These are phyloP conservation scores for Thymelicus sylvestris DNA, from an alignment of 2,888 invertebrate species.

Conservation along the genomic window DNA sequence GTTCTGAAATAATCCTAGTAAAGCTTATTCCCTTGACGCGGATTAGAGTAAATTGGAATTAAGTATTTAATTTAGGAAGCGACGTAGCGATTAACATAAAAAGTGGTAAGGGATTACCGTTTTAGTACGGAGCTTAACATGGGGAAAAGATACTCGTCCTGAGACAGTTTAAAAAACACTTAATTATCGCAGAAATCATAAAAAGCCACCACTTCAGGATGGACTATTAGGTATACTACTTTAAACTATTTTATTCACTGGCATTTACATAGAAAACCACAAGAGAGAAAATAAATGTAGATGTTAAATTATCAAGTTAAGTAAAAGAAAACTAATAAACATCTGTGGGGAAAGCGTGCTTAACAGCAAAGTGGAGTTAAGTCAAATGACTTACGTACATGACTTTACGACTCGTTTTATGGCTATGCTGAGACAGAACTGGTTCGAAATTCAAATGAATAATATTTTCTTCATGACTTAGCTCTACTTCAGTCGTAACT, in stretches of 20 bases:
- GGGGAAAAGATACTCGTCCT: too few species aligned
- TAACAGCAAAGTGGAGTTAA: background rate
- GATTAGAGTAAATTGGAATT: background rate
- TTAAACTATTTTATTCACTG: too few species aligned
- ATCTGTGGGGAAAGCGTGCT: background rate
- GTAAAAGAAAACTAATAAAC: background rate
- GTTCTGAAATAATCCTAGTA: background rate
- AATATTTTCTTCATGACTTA: conserved; percentile 14
- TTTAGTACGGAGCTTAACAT: too few species aligned
- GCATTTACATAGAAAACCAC: too few species aligned
- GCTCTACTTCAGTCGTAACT: conserved; percentile 7
- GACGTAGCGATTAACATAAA: too few species aligned
- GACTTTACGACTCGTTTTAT: conserved; percentile 3
- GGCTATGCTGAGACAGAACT: background rate
- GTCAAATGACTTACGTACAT: conserved; percentile 4
- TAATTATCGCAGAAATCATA: too few species aligned
- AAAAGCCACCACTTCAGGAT: too few species aligned
- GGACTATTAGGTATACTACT: too few species aligned
- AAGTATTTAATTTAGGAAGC: background rate
- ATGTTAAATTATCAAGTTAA: too few species aligned
- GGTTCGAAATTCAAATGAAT: conserved; percentile 11
- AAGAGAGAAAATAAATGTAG: too few species aligned
- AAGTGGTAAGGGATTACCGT: too few species aligned
- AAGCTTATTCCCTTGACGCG: background rate
- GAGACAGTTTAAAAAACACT: too few species aligned